phyloP scores from a whole-genome alignment of 2,797 vertebrate genomes.

The Scolopax bukidnonensis region DNA sequence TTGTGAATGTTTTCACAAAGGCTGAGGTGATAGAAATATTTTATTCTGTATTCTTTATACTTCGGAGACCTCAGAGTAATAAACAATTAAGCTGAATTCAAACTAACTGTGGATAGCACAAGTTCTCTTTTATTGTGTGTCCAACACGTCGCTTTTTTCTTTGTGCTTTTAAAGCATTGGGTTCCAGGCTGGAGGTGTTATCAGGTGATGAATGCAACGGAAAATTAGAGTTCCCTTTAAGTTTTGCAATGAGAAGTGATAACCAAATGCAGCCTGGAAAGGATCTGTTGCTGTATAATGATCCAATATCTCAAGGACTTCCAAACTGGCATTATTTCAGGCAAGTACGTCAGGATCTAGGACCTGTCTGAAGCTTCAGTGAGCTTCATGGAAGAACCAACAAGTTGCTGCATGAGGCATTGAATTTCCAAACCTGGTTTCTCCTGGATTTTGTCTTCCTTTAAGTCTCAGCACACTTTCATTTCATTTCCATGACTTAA shows the following conservation, averaged over 20 bases:
- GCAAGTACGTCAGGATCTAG: not conserved
- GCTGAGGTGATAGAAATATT: slow-evolving; percentile 6
- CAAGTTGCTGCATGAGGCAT: not conserved
- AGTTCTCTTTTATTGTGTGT: slow-evolving; percentile 35
- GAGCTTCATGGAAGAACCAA: not conserved
- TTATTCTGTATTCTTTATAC: slow-evolving; percentile 5
- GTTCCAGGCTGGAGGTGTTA: not conserved
- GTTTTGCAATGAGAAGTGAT: not conserved
- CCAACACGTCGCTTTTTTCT: not conserved
- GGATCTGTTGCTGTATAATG: not conserved
- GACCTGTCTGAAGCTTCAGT: not conserved
- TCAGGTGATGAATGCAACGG: not conserved
- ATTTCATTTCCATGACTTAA: accelerated
- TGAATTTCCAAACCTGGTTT: not conserved
- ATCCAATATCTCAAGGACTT: not conserved
- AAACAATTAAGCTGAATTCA: slow-evolving; percentile 54
- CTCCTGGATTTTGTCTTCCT: not conserved
- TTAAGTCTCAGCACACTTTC: not conserved
- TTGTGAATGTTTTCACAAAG: slow-evolving; percentile 56
- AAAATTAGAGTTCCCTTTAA: not conserved
- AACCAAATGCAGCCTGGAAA: not conserved
- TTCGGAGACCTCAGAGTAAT: slow-evolving; percentile 62
- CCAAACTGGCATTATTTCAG: not conserved
- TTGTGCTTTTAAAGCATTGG: not conserved
- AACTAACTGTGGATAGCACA: slow-evolving; percentile 27